Base-by-base conservation (phyloP, 2,888 invertebrate species). In the Theretra japonica region DNA sequence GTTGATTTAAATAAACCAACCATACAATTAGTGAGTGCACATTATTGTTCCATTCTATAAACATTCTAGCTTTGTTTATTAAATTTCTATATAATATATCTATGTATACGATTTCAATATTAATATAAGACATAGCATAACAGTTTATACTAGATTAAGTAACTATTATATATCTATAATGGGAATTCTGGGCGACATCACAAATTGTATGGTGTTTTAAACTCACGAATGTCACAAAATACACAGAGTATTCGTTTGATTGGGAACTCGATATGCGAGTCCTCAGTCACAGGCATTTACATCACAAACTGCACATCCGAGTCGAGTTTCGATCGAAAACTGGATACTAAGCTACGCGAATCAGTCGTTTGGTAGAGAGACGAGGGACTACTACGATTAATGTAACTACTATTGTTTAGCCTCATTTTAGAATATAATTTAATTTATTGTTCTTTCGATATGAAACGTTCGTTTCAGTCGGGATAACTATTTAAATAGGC, bases 311-410 rank as follows among this genome's bases (percentile, higher is more conserved):
- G 53, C 69, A 68, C 70, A 72, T 75, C 74, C 70, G 72, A 71
- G 74, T 75, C 73, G 75, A 75, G 74, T 74, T 75, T 69, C 77
- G 70, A 72, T 75, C 70, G 62, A 65, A 70, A 62, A 70, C 60
- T 53, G 30, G 59, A 65, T 73, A 75, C 30, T 25, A 69, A 50
- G 19, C 56, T 69, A 69, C 28, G 21, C 30, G 50, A 69, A 30
- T 69, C 68, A 69, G 68, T 71, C 25, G n/a, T 60, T 56, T 25
- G 21, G 28, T 71, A 68, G 25, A 53, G 56, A 50, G 25, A 57
- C 23, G 23, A 59, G 19, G 41, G 65, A 48, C 15, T 41, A 33
- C 48, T 65, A 25, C 15, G 23, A 33, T 65, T 62, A 4, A 65
- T 48, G 19, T 23, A 25, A 48, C 48, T 21, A 62, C n/a, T 65